Evolutionary conservation across 2,113 vertebrate species (phyloP).

Genomic region (Zosterops hypoxanthus): DNA sequence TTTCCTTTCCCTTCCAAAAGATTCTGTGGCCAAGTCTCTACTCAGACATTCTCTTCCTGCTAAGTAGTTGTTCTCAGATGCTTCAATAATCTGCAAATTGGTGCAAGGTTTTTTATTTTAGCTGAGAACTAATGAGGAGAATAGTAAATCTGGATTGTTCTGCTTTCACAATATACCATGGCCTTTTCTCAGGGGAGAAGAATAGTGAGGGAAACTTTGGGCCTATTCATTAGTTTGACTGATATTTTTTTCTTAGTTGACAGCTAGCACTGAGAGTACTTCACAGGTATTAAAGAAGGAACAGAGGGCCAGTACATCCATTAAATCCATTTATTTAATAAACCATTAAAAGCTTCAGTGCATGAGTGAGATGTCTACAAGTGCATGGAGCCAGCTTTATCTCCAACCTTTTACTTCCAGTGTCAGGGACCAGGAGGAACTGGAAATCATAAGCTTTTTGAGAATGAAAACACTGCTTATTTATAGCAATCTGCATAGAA

Average conservation of each 20-base stretch:
- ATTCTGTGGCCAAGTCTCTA: constrained; percentile 10
- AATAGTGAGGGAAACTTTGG: constrained; percentile 41
- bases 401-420: not conserved
- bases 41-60: constrained; percentile 41
- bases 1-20: constrained; percentile 31
- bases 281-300: constrained; percentile 55
- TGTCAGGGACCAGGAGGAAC: not conserved
- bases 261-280: constrained; percentile 45
- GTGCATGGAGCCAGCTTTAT: constrained; percentile 5
- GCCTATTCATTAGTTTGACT: constrained; percentile 61
- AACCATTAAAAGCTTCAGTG: constrained; percentile 47
- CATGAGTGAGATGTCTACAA: constrained; percentile 23
- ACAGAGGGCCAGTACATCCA: constrained; percentile 43
- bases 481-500: not conserved
- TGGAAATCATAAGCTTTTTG: constrained; percentile 12
- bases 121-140: constrained; percentile 51
- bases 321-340: constrained; percentile 69
- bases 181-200: constrained; percentile 47
- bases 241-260: constrained; percentile 58
- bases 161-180: constrained; percentile 15
- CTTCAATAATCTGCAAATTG: constrained; percentile 58
- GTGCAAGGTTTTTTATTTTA: not conserved
- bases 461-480: not conserved
- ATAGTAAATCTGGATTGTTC: constrained; percentile 42
- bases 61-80: constrained; percentile 51